A percentile compares a stretch with the other conserved stretches of the same genome.
Conservation (phyloP, 2,797 vertebrate genomes). For the Lerista edwardsae region DNA sequence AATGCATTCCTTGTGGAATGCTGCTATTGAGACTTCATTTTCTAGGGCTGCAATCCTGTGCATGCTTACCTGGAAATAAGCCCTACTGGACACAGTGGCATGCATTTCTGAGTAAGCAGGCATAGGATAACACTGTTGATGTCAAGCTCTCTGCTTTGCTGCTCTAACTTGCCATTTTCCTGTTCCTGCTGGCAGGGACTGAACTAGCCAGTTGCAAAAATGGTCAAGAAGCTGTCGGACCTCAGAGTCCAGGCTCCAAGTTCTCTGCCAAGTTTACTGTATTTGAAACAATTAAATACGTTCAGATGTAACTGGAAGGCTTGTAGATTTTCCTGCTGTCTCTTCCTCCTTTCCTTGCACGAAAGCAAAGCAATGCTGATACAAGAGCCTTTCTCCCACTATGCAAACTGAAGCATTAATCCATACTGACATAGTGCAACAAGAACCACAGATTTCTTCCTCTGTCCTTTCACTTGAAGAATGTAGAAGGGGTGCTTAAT, state of each 20-base stretch:
- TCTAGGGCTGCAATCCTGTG: not conserved
- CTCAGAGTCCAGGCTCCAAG: not conserved
- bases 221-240: not conserved
- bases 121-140: too few species aligned
- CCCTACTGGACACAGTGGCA: too few species aligned
- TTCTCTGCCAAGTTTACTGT: too few species aligned
- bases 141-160: too few species aligned
- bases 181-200: not conserved
- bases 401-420: not conserved
- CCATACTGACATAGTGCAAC: not conserved
- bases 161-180: not conserved
- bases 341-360: not conserved
- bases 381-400: not conserved
- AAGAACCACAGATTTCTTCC: not conserved
- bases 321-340: not conserved
- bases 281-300: too few species aligned
- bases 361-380: not conserved
- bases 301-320: not conserved
- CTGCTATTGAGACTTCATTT: not conserved
- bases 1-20: not conserved
- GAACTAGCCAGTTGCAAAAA: not conserved
- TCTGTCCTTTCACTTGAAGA: too few species aligned
- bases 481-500: too few species aligned
- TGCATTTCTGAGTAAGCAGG: too few species aligned
- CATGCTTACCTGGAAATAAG: too few species aligned